Percentiles rank a stretch among this genome's conserved stretches.
phyloP scores from a whole-genome alignment of 2,888 invertebrate genomes.

The Cerceris ruficornis region DNA sequence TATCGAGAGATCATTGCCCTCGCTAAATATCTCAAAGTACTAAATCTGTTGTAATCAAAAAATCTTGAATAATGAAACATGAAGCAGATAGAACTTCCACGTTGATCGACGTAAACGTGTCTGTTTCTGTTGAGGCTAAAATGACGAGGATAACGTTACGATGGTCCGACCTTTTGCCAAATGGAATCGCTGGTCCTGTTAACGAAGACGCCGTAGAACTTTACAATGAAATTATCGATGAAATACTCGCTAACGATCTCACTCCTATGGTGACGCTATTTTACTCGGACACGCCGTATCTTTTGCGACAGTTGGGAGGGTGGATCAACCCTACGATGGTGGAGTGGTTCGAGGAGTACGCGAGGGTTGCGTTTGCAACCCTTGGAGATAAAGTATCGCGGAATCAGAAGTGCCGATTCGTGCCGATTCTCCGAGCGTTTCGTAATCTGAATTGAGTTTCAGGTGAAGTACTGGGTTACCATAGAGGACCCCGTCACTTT shows the following conservation, averaged over 20 bases:
- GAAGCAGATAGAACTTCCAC: too few species aligned
- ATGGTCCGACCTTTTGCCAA: slow-evolving; percentile 87
- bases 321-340: slow-evolving; percentile 86
- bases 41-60: not conserved
- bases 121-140: slow-evolving; percentile 16
- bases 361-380: slow-evolving; percentile 82
- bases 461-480: slow-evolving; percentile 87
- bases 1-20: not conserved
- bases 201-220: slow-evolving; percentile 85
- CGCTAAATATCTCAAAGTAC: not conserved
- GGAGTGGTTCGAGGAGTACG: slow-evolving; percentile 85
- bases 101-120: too few species aligned
- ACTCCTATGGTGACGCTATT: slow-evolving; percentile 86
- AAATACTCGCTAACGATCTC: slow-evolving; percentile 83
- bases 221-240: slow-evolving; percentile 85
- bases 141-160: slow-evolving; percentile 85
- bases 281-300: slow-evolving; percentile 87
- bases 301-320: slow-evolving; percentile 85
- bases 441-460: not conserved
- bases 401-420: not conserved
- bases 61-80: not conserved
- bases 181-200: slow-evolving; percentile 83
- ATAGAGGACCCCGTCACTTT: slow-evolving; percentile 89
- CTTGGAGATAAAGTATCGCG: slow-evolving; percentile 81
- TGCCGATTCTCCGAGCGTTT: not conserved